Conservation (phyloP, 92 coral and sea anemone genomes). For the Virgularia gustaviana region DNA sequence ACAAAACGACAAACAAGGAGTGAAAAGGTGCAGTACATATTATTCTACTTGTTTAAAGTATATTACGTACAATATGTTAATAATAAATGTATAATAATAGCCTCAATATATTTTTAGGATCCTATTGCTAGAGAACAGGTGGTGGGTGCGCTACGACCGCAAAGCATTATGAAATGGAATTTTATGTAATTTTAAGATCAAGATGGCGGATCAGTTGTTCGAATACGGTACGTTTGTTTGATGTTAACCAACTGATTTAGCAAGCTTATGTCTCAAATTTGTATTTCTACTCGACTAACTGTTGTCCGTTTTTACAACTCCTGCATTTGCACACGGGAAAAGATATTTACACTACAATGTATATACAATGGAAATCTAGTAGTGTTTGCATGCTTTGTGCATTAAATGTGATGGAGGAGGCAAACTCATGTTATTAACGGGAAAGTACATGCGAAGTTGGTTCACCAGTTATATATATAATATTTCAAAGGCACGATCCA, state of each 20-base stretch:
- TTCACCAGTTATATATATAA: neutral
- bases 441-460: neutral
- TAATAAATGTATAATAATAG: no score
- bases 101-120: no score
- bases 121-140: no score
- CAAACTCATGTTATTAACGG: neutral
- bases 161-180: neutral
- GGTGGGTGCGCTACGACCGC: no score
- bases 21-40: constrained; percentile 13
- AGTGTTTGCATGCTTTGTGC: neutral
- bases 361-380: constrained; percentile 3
- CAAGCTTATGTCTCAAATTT: neutral
- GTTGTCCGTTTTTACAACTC: neutral
- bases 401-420: neutral
- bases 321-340: constrained; percentile 1
- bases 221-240: neutral
- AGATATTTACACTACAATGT: neutral
- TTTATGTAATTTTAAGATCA: neutral
- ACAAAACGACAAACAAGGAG: constrained; percentile 17
- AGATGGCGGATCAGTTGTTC: neutral
- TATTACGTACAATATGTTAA: no score
- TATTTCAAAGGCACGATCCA: constrained; percentile 1
- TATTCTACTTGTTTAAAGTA: neutral
- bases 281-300: neutral
- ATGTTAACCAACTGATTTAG: neutral